Evolutionary conservation across 2,888 invertebrate genomes (phyloP), one percentile per base, ranked within the genome.

Genomic region (Spodoptera exigua): DNA sequence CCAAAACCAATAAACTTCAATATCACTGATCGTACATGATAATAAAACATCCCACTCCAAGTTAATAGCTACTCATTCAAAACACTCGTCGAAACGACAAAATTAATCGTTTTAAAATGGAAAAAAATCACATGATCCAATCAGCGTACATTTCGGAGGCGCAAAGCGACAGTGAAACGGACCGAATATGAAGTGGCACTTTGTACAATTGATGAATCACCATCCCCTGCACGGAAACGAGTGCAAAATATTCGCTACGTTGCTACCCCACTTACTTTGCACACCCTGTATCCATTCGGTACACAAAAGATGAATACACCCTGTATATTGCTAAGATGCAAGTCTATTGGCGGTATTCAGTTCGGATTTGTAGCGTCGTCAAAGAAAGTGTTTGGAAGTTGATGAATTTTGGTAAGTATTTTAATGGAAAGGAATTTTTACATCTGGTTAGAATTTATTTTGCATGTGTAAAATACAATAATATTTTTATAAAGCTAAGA

Each of bases 181-280:
- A 81, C 85, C 84, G 89, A 88, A 88, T 91, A 86, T 90, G 90
- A 91, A 90, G 90, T 90, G 89, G 84, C 89, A 89, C 89, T 91
- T 89, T 88, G 86, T 87, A 88, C 89, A 88, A 89, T 88, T 89
- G 89, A 90, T 89, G 90, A 89, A 89, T 89, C 87, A 86, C 87
- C 86, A 85, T n/a, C 87, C 88, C 89, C 81, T 81, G 49, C 59
- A 75, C 77, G 79, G 76, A 57, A 59, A 77, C 40, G 46, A 67
- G 46, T 72, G 36, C 45, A 51, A 70, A 61, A 67, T 67, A 55
- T 60, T 61, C 61, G 37, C 53, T 54, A 27, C 43, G 27, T 0
- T 32, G 45, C 64, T 57, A 55, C 62, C 57, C 75, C 58, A 51
- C 61, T 70, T 49, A 59, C 58, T 72, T 66, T 75, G 49, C 45